Evolutionary conservation across 2,113 vertebrate genomes (phyloP).

Genomic region (Phainopepla nitens): DNA sequence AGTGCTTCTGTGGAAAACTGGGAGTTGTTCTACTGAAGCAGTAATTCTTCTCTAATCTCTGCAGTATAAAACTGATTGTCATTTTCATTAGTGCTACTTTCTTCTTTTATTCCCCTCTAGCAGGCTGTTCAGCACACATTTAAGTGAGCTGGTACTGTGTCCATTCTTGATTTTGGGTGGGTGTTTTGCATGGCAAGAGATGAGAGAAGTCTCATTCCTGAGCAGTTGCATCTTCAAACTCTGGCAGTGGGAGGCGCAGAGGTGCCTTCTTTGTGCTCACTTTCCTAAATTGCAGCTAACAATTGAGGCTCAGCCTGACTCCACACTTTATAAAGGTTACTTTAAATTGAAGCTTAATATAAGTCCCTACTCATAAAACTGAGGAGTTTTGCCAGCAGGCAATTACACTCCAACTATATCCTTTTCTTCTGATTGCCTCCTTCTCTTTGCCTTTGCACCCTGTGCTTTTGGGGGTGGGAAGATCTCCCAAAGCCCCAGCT

Average conservation of each 20-base stretch:
- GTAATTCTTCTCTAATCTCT: conserved; percentile 1
- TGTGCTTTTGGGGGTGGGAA: not conserved
- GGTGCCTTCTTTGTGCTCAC: not conserved
- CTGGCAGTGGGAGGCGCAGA: not conserved
- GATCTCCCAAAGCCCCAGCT: not conserved
- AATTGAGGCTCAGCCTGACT: not conserved
- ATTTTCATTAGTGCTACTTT: conserved; percentile 13
- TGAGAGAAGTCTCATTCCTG: not conserved
- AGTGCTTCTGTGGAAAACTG: not conserved
- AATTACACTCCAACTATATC: not conserved
- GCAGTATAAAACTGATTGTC: not conserved
- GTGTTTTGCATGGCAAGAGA: not conserved
- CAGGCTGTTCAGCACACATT: not conserved
- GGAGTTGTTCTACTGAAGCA: conserved; percentile 1
- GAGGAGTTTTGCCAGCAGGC: not conserved
- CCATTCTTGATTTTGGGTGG: not conserved
- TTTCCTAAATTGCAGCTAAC: not conserved
- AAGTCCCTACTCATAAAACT: not conserved
- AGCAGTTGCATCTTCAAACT: not conserved
- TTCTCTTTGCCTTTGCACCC: not conserved
- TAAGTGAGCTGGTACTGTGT: not conserved
- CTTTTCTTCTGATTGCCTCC: not conserved
- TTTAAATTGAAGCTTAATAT: not conserved
- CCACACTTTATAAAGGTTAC: not conserved
- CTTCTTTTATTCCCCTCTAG: not conserved